Evolutionary conservation across 2,888 invertebrate species (phyloP), one percentile per base, ranked within the genome.

Genomic region (Drosophila neonasuta): DNA sequence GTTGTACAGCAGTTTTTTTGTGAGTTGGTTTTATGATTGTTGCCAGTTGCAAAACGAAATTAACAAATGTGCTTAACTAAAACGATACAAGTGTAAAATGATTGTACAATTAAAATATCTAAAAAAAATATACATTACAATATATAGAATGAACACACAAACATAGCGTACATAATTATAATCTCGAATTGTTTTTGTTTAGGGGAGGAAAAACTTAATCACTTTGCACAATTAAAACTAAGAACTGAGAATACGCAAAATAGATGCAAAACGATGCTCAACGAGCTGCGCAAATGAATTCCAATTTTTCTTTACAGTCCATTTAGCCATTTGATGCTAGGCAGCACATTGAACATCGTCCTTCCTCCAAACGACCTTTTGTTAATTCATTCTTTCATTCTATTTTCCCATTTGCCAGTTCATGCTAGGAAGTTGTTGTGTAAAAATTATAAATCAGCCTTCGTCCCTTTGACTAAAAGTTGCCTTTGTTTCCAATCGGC

Each of bases 401-500:
- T 46, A n/a, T 45, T 13, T 45, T n/a, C 10, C 17, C 34, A 6
- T 71, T 44, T 66, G 24, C 55, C 79, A 81, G 75, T 78, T 79
- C 56, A 67, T 50, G 54, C 57, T 79, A 87, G 79, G 80, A 81
- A 75, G 54, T 58, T 72, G 58, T 41, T 56, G 44, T 80, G 60
- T 75, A 57, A 51, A 72, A 79, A 72, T 79, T 69, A 67, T 66
- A 77, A 83, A 77, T 88, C 88, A 88, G 88, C 87, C 89, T 89
- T 89, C 76, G 76, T 85, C 77, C 75, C 76, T 74, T 87, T 81
- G 81, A 81, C 81, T 81, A 71, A 87, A 70, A 69, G 45, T 67
- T 68, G 68, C 74, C 73, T 49, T 48, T 48, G 67, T 67, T 51
- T 69, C 82, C 24, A 24, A 24, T 56, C 34, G 72, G 58, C 62